phyloP scores from a whole-genome alignment of 2,888 invertebrate species.

The Dichetophora obliterata region DNA sequence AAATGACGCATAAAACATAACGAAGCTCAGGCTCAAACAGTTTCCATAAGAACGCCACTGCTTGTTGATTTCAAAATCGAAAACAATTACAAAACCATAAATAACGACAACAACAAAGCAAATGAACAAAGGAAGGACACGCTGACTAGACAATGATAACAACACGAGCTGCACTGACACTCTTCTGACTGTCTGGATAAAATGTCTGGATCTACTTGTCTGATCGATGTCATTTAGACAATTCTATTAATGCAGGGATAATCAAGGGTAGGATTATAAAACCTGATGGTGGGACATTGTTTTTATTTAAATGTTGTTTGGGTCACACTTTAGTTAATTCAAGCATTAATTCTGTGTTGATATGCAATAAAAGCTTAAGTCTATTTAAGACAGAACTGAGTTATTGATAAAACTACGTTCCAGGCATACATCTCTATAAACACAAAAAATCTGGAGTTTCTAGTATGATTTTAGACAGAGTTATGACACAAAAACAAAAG shows the following conservation, averaged over 20 bases:
- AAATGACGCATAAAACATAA: conserved; percentile 1
- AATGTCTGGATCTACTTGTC: not conserved
- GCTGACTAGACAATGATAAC: not conserved
- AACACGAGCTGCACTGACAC: not conserved
- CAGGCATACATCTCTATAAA: no score
- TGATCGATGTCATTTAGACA: not conserved
- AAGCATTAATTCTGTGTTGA: no score
- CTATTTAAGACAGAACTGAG: no score
- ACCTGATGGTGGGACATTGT: not conserved
- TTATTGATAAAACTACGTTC: no score
- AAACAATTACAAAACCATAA: conserved; percentile 13
- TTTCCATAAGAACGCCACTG: not conserved
- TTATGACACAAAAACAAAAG: no score
- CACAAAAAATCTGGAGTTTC: no score
- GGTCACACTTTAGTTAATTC: no score
- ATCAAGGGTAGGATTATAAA: not conserved
- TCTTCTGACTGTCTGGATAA: not conserved
- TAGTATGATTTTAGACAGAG: no score
- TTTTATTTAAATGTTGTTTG: not conserved
- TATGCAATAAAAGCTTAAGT: no score
- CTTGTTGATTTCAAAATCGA: not conserved
- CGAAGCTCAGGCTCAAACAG: not conserved
- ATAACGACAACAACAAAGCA: not conserved
- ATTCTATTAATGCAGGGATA: not conserved
- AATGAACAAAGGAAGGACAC: not conserved